Conservation (phyloP, 1,140 invertebrate species). For the Pantala flavescens region DNA sequence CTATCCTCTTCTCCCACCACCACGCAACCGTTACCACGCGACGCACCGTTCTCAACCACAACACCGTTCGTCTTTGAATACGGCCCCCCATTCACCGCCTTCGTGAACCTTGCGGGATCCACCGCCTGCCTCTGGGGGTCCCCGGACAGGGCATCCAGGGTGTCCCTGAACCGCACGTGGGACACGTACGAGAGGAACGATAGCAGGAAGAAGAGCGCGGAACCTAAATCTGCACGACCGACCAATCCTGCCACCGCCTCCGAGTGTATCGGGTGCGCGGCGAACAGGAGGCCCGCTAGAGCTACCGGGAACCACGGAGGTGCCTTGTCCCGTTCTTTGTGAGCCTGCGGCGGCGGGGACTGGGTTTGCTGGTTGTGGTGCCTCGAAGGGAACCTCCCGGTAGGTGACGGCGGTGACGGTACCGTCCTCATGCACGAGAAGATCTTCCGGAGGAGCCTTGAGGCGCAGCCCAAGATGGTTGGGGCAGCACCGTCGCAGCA, state of each 20-base stretch:
- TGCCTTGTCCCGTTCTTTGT: neutral
- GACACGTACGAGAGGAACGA: slow-evolving; percentile 72
- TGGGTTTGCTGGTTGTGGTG: neutral
- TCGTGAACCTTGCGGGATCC: neutral
- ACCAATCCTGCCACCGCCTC: slow-evolving; percentile 95
- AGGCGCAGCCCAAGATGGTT: neutral
- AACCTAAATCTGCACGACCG: slow-evolving; percentile 84
- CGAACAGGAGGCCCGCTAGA: slow-evolving; percentile 78
- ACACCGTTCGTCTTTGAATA: slow-evolving; percentile 7
- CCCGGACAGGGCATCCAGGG: neutral
- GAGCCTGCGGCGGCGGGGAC: neutral
- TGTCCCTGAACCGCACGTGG: slow-evolving; percentile 31
- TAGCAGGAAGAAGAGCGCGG: slow-evolving; percentile 80
- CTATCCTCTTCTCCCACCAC: slow-evolving; percentile 25
- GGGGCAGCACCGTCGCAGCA: neutral
- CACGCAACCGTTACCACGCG: neutral
- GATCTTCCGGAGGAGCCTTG: neutral
- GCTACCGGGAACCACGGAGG: slow-evolving; percentile 35
- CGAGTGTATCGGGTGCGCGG: slow-evolving; percentile 90
- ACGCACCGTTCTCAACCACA: slow-evolving; percentile 13
- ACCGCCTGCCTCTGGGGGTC: neutral
- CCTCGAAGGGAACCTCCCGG: slow-evolving; percentile 39
- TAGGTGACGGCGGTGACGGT: neutral
- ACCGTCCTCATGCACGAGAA: neutral
- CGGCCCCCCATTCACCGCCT: neutral